A percentile compares a stretch with the other conserved stretches of the same genome.
Evolutionary conservation across 1,140 invertebrate genomes (phyloP).

Genomic region (Lordiphosa collinella): DNA sequence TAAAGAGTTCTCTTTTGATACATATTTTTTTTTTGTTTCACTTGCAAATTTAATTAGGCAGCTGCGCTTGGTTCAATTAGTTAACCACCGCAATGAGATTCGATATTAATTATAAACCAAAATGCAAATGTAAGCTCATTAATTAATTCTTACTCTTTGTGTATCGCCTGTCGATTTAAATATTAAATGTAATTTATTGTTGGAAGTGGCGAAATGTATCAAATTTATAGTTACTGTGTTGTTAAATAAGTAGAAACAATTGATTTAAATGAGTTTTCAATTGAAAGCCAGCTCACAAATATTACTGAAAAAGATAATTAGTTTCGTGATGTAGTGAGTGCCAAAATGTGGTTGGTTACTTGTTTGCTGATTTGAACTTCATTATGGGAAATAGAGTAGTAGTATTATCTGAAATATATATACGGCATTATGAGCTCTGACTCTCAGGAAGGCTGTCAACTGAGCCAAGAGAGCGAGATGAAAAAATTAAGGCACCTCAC

Average conservation of each 20-base stretch:
- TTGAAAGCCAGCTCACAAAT: not conserved
- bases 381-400: too few species aligned
- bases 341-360: too few species aligned
- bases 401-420: too few species aligned
- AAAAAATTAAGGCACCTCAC: too few species aligned
- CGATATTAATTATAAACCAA: slow-evolving; percentile 16
- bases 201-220: not conserved
- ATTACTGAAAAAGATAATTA: too few species aligned
- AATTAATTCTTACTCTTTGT: too few species aligned
- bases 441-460: too few species aligned
- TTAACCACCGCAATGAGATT: slow-evolving; percentile 10
- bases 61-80: slow-evolving; percentile 36
- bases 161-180: slow-evolving; percentile 9
- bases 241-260: slow-evolving; percentile 5
- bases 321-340: too few species aligned
- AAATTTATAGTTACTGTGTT: not conserved
- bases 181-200: not conserved
- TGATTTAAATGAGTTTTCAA: not conserved
- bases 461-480: too few species aligned
- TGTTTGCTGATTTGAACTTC: too few species aligned
- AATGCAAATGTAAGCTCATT: slow-evolving; percentile 2
- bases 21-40: slow-evolving; percentile 2
- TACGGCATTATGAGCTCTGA: too few species aligned
- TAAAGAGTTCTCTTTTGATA: slow-evolving; percentile 20
- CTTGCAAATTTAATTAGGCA: slow-evolving; percentile 30